Conservation (phyloP, 2,888 invertebrate species). For the Meteorus cinctellus region DNA sequence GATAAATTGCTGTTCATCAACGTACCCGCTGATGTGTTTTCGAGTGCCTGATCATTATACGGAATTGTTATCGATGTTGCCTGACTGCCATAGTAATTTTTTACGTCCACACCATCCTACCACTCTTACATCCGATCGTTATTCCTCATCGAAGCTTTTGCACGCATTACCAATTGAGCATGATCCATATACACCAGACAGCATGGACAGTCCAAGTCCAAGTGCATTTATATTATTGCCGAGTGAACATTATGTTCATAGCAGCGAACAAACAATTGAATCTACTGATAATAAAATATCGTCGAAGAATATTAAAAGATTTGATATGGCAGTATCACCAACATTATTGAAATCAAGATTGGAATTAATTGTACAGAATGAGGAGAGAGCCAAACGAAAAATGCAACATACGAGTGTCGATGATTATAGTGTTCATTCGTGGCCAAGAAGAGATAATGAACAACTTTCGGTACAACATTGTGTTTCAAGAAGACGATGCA, state of each 20-base stretch:
- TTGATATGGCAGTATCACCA: constrained; percentile 67
- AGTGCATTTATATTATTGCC: constrained; percentile 57
- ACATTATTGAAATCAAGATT: constrained; percentile 66
- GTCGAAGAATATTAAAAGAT: constrained; percentile 43
- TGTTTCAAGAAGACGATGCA: constrained; percentile 56
- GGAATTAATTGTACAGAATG: constrained; percentile 63
- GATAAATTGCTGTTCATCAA: constrained; percentile 77
- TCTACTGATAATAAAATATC: constrained; percentile 40
- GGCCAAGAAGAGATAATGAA: constrained; percentile 52
- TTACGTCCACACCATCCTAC: constrained; percentile 24
- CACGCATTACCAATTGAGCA: constrained; percentile 76
- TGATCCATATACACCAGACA: constrained; percentile 90
- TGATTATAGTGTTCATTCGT: constrained; percentile 56
- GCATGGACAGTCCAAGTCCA: constrained; percentile 85
- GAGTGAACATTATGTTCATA: constrained; percentile 29
- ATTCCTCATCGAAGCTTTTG: constrained; percentile 74
- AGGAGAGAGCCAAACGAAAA: constrained; percentile 43
- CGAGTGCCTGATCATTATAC: constrained; percentile 68
- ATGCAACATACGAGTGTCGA: constrained; percentile 54
- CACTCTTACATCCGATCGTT: constrained; percentile 19
- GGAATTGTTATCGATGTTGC: constrained; percentile 69
- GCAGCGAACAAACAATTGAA: constrained; percentile 54
- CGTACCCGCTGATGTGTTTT: constrained; percentile 69
- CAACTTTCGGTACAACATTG: constrained; percentile 22
- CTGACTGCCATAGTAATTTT: constrained; percentile 68